Evolutionary conservation across 2,113 vertebrate species (phyloP).

Genomic region (Vulpes lagopus): DNA sequence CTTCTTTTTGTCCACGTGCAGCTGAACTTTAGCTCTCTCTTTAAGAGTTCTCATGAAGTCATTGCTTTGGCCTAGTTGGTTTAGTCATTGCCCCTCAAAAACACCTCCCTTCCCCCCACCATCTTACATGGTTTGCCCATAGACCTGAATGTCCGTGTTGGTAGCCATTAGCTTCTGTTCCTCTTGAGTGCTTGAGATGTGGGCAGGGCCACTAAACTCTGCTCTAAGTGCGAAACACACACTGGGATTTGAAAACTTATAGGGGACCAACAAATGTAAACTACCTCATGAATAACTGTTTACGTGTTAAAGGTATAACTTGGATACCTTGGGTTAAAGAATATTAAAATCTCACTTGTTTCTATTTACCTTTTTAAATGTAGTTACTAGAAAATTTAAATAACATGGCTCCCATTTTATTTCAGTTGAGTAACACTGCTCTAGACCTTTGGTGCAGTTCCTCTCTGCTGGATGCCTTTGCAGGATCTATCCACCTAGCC

Average conservation of each 20-base stretch:
- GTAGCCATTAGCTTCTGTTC: neutral
- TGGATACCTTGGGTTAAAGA: neutral
- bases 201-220: neutral
- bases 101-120: neutral
- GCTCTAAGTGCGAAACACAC: neutral
- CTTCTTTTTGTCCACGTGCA: neutral
- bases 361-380: neutral
- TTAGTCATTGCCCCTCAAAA: neutral
- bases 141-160: rapidly evolving
- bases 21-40: neutral
- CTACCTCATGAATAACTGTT: neutral
- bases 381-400: neutral
- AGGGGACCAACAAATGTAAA: neutral
- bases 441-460: neutral
- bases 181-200: neutral
- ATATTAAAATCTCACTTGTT: neutral
- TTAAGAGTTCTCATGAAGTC: neutral
- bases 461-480: neutral
- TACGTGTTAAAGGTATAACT: neutral
- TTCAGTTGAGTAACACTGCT: neutral
- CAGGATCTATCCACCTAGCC: rapidly evolving
- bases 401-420: neutral
- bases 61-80: neutral
- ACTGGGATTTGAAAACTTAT: neutral
- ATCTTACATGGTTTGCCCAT: neutral